These are phyloP conservation scores for Aleadryas rufinucha DNA, from an alignment of 2,113 vertebrate species.

Conservation along the genomic window DNA sequence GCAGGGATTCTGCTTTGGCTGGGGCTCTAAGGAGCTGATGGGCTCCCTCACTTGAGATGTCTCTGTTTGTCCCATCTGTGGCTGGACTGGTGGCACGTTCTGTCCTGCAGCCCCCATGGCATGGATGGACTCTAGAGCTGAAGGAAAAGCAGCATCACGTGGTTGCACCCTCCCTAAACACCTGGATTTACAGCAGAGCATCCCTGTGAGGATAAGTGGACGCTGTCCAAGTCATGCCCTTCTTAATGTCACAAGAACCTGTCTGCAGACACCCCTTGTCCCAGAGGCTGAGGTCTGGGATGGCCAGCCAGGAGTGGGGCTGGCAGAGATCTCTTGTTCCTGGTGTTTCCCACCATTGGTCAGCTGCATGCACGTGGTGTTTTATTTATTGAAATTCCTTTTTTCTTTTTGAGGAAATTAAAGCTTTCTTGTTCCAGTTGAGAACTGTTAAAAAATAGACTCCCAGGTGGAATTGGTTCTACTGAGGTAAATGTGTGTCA, in stretches of 20 bases:
- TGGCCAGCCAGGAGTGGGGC: background rate
- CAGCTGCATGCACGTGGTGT: background rate
- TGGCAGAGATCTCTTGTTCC: background rate
- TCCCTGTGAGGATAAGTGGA: background rate
- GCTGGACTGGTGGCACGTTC: rapidly evolving
- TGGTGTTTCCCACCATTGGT: background rate
- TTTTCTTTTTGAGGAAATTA: background rate
- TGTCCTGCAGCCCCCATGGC: background rate
- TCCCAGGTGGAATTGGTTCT: background rate
- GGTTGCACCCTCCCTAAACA: background rate
- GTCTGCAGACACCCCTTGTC: background rate
- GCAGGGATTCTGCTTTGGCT: background rate
- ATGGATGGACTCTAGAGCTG: background rate
- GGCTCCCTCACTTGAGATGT: background rate
- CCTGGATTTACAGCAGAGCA: background rate
- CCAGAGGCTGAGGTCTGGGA: background rate
- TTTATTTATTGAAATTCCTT: background rate
- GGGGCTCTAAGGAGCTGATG: background rate
- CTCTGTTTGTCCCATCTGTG: background rate
- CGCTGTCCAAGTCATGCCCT: rapidly evolving
- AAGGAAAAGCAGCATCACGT: background rate
- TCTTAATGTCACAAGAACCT: rapidly evolving
- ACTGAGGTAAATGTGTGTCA: background rate
- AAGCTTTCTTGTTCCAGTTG: background rate
- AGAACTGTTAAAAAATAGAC: background rate